Conservation (phyloP, 1,140 invertebrate genomes). For the Homarus americanus region DNA sequence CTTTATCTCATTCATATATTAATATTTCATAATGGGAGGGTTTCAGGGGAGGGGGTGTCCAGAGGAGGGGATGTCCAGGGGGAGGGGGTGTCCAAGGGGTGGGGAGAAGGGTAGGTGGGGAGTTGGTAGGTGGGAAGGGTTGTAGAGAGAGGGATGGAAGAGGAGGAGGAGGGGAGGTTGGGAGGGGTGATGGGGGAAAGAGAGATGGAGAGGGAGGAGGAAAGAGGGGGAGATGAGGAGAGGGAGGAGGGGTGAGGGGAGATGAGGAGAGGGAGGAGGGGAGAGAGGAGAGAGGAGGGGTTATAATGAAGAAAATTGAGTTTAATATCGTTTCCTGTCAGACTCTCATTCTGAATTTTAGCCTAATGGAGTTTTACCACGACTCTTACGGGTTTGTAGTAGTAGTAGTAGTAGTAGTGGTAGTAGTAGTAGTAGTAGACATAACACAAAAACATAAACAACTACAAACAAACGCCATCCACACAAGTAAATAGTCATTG, state of each 20-base stretch:
- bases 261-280: background rate
- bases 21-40: no score
- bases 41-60: no score
- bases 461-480: no score
- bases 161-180: background rate
- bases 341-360: no score
- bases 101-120: background rate
- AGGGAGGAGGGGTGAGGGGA: background rate
- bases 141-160: background rate
- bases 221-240: background rate
- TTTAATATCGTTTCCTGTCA: background rate
- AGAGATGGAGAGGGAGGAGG: background rate
- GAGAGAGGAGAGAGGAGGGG: background rate
- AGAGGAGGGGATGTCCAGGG: no score
- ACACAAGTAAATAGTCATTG: no score
- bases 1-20: no score
- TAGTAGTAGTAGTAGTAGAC: background rate
- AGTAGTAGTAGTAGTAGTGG: background rate
- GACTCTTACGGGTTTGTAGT: no score
- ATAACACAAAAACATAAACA: no score
- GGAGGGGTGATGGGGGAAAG: background rate
- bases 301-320: background rate
- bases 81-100: background rate
- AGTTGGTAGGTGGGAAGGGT: background rate
- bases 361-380: no score